These are phyloP conservation scores for Diorhabda elongata DNA, from an alignment of 1,140 invertebrate species.

Conservation along the genomic window DNA sequence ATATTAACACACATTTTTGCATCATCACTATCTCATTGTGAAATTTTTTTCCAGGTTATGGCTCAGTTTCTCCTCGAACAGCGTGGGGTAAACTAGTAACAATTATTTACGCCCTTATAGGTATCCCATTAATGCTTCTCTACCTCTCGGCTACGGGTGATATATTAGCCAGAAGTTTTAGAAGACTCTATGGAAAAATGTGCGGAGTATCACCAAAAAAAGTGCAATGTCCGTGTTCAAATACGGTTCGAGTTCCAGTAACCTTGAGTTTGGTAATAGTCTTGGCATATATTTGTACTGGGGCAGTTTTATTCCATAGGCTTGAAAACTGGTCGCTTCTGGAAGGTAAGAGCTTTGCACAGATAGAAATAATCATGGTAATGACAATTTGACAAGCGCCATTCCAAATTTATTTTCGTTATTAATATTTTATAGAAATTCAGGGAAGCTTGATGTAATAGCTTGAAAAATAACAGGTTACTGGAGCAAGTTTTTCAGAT, in stretches of 20 bases:
- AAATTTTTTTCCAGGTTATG: slow-evolving; percentile 69
- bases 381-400: too few relatives aligned
- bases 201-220: slow-evolving; percentile 42
- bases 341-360: slow-evolving; percentile 54
- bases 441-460: too few relatives aligned
- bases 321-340: slow-evolving; percentile 86
- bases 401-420: too few relatives aligned
- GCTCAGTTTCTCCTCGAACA: slow-evolving; percentile 86
- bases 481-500: too few relatives aligned
- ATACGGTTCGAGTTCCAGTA: slow-evolving; percentile 71
- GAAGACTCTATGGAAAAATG: slow-evolving; percentile 53
- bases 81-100: slow-evolving; percentile 83
- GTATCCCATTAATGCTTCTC: slow-evolving; percentile 86
- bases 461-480: too few relatives aligned
- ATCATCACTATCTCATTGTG: too few relatives aligned
- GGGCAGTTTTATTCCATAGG: slow-evolving; percentile 86
- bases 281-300: slow-evolving; percentile 83
- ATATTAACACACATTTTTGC: too few relatives aligned
- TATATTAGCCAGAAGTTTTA: slow-evolving; percentile 60
- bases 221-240: slow-evolving; percentile 48
- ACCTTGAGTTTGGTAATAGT: slow-evolving; percentile 86
- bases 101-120: slow-evolving; percentile 81
- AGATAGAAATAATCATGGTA: neutral
- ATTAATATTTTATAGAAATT: too few relatives aligned
- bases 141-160: slow-evolving; percentile 83